Percentiles rank a stretch among this genome's conserved stretches.
These are phyloP conservation scores for Mesaphorura yosii DNA, from an alignment of 1,140 invertebrate genomes.

Conservation along the genomic window DNA sequence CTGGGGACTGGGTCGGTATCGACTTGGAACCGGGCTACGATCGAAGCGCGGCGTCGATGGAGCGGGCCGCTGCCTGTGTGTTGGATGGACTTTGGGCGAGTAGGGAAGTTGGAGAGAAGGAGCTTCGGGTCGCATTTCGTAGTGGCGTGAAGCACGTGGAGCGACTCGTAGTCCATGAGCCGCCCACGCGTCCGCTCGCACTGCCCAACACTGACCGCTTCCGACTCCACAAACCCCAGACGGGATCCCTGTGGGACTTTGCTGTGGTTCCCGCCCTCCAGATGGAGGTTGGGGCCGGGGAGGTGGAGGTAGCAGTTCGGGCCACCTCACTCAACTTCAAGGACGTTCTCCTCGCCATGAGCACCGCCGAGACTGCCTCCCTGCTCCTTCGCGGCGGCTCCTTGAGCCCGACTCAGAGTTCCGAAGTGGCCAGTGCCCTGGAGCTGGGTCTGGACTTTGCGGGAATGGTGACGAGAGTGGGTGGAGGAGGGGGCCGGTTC, in stretches of 20 bases:
- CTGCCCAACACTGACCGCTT: conserved; percentile 4
- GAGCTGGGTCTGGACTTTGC: conserved; percentile 13
- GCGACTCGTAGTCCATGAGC: neutral
- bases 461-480: conserved; percentile 9
- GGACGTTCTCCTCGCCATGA: conserved; percentile 3
- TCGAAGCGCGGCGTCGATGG: no score
- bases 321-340: conserved; percentile 9
- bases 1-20: no score
- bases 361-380: neutral
- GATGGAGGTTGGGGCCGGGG: neutral
- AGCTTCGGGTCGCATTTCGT: neutral
- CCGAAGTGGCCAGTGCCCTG: neutral
- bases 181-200: neutral
- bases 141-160: neutral
- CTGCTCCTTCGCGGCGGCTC: neutral
- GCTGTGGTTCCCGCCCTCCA: neutral
- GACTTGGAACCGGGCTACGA: no score
- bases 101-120: no score
- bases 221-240: neutral
- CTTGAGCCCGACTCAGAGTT: neutral
- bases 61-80: no score
- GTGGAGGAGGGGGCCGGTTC: conserved; percentile 1
- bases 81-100: no score
- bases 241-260: conserved; percentile 3
- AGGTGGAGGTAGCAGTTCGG: conserved; percentile 5